Conservation (phyloP, 1,140 invertebrate species). For the Pseudomyrmex sp. region DNA sequence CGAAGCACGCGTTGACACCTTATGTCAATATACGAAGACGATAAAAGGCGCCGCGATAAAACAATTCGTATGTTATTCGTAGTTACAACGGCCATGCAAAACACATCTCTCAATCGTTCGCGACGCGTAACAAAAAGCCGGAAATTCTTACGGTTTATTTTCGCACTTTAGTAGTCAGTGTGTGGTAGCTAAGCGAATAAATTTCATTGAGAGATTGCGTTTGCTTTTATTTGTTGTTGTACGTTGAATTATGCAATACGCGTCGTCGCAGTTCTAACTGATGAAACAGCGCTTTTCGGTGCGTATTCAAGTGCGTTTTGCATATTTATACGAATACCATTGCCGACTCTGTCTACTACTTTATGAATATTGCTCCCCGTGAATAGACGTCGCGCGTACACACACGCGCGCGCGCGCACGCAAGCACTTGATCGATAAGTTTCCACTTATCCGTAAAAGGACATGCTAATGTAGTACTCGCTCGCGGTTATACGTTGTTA, state of each 20-base stretch:
- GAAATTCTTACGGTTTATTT: neutral
- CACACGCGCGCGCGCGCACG: neutral
- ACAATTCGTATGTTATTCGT: neutral
- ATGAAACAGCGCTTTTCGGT: neutral
- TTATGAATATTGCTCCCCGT: constrained; percentile 21
- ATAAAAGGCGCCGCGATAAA: neutral
- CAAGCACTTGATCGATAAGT: constrained; percentile 49
- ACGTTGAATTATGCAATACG: neutral
- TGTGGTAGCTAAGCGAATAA: neutral
- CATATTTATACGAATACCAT: constrained; percentile 6
- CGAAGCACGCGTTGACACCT: neutral
- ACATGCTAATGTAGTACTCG: constrained; percentile 10
- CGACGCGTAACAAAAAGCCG: neutral
- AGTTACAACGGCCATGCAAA: neutral
- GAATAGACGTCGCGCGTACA: neutral
- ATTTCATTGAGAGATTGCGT: neutral
- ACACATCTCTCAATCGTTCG: neutral
- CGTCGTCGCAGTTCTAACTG: too few species aligned
- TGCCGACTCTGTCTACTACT: neutral
- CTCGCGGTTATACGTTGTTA: constrained; percentile 32
- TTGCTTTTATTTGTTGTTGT: neutral
- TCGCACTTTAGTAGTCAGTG: neutral
- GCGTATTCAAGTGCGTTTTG: neutral
- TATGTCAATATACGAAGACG: neutral
- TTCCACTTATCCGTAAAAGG: constrained; percentile 29